Percentiles rank a stretch among this genome's conserved stretches.
phyloP scores from a whole-genome alignment of 1,140 invertebrate genomes.

The Marisa cornuarietis region DNA sequence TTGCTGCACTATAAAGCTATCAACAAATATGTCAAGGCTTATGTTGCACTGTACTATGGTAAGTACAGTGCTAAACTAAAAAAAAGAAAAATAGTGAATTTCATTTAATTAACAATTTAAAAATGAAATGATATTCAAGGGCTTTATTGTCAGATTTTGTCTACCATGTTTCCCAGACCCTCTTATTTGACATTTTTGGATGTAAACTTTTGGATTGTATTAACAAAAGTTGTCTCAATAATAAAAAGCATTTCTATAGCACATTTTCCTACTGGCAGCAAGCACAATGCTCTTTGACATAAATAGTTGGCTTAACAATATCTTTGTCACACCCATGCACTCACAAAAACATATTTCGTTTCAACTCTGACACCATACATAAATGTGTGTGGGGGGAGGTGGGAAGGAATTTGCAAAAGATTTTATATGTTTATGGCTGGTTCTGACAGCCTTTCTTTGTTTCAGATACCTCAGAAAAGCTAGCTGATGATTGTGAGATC shows the following conservation, averaged over 20 bases:
- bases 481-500: slow-evolving; percentile 65
- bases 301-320: too few relatives aligned
- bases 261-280: too few relatives aligned
- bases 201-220: too few relatives aligned
- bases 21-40: slow-evolving; percentile 65
- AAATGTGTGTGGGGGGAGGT: too few relatives aligned
- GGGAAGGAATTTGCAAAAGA: too few relatives aligned
- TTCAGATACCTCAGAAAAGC: slow-evolving; percentile 64
- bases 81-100: not conserved
- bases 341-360: not conserved
- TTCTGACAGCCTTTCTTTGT: not conserved
- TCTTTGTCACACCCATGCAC: not conserved
- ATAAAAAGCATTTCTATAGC: too few relatives aligned
- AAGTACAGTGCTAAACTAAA: slow-evolving; percentile 13
- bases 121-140: too few relatives aligned
- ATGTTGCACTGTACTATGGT: slow-evolving; percentile 66
- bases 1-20: slow-evolving; percentile 65
- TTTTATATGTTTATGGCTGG: too few relatives aligned
- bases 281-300: too few relatives aligned
- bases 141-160: not conserved
- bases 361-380: not conserved
- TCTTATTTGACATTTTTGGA: not conserved
- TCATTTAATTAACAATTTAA: too few relatives aligned
- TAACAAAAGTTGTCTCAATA: too few relatives aligned
- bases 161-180: not conserved